Percentiles rank a stretch among this genome's conserved stretches.
phyloP scores from a whole-genome alignment of 30 jellyfish, hydroid and myxozoan genomes.

The Hydractinia symbiolongicarpus region DNA sequence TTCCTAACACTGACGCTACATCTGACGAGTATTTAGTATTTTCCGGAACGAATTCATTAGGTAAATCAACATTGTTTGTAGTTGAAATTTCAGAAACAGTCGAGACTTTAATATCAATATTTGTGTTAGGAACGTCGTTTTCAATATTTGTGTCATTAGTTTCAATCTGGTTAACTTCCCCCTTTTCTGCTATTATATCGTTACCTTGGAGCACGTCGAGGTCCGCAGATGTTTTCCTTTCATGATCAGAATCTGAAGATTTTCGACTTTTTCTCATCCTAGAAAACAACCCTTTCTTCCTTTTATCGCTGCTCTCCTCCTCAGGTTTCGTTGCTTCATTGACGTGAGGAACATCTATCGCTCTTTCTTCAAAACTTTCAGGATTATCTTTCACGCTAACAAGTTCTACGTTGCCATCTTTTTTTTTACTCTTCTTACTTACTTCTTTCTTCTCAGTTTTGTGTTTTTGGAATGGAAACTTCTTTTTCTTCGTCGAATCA shows the following conservation, averaged over 20 bases:
- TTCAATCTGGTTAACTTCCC: neutral
- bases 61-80: too few species aligned
- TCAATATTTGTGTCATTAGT: neutral
- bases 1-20: conserved; percentile 2
- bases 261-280: neutral
- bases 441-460: neutral
- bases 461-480: conserved; percentile 5
- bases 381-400: neutral
- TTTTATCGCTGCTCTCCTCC: conserved; percentile 10
- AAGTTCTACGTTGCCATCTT: conserved; percentile 8
- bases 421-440: neutral
- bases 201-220: neutral
- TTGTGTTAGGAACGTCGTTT: neutral
- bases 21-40: conserved; percentile 7
- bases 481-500: conserved; percentile 12
- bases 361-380: neutral
- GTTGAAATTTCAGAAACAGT: too few species aligned
- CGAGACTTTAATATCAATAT: neutral
- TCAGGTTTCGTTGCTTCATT: neutral
- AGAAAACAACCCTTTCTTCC: conserved; percentile 18
- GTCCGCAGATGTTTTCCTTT: neutral
- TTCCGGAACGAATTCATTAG: neutral
- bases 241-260: conserved; percentile 15
- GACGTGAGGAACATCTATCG: conserved; percentile 17
- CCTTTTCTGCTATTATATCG: neutral